phyloP scores from a whole-genome alignment of 23 tunicate genomes.

The Trididemnum clinides region DNA sequence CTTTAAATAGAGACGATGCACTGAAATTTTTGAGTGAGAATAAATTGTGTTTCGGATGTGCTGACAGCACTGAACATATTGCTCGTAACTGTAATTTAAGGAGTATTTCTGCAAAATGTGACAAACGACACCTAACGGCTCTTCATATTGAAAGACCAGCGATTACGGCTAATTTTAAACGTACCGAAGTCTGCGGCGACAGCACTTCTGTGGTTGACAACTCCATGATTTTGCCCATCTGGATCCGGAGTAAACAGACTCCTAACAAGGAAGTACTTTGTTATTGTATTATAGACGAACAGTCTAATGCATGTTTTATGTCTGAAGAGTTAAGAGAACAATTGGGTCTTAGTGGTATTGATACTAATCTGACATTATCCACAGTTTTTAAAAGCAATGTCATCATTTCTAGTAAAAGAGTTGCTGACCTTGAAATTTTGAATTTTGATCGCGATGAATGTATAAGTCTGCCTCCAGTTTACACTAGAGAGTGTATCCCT shows the following conservation, averaged over 20 bases:
- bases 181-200: background rate
- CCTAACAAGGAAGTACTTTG: conserved; percentile 14
- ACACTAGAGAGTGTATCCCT: conserved; percentile 9
- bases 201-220: background rate
- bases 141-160: background rate
- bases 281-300: conserved; percentile 14
- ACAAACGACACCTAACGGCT: background rate
- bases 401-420: background rate
- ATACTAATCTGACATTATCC: background rate
- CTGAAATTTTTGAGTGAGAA: background rate
- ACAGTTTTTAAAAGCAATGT: conserved; percentile 4
- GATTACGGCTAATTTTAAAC: background rate
- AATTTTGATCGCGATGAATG: background rate
- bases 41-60: background rate
- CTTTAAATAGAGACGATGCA: background rate
- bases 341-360: background rate
- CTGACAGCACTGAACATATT: background rate
- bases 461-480: background rate
- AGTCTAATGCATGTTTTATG: conserved; percentile 9
- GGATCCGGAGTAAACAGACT: conserved; percentile 1
- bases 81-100: background rate
- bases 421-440: background rate
- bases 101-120: conserved; percentile 6
- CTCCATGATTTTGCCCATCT: conserved; percentile 10
- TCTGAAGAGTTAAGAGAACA: background rate